Evolutionary conservation across 2,113 vertebrate species (phyloP).

Genomic region (Willisornis vidua): DNA sequence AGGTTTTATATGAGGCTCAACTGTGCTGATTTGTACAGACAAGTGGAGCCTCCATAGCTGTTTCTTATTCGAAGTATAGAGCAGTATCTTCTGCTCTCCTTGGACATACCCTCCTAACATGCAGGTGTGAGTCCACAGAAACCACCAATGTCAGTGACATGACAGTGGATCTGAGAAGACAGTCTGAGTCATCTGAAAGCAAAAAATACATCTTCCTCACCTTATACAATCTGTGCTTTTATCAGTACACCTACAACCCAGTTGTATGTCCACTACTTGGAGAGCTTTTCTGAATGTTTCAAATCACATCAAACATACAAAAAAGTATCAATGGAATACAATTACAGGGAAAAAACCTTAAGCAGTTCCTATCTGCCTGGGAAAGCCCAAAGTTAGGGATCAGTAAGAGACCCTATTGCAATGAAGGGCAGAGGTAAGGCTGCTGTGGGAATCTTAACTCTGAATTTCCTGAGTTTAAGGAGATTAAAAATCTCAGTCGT

Average conservation of each 20-base stretch:
- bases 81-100: not conserved
- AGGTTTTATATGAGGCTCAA: not conserved
- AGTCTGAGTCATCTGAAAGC: not conserved
- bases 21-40: not conserved
- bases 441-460: constrained; percentile 9
- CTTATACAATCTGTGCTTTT: not conserved
- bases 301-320: not conserved
- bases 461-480: not conserved
- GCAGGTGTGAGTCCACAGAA: not conserved
- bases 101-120: not conserved
- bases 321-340: not conserved
- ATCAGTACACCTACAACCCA: not conserved
- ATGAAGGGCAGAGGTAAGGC: not conserved
- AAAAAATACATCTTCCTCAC: not conserved
- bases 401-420: not conserved
- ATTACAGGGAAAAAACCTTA: not conserved
- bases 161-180: not conserved
- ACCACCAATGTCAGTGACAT: not conserved
- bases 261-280: not conserved
- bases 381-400: not conserved
- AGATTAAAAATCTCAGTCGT: not conserved
- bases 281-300: not conserved
- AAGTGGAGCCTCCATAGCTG: not conserved
- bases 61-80: not conserved
- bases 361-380: not conserved